Conservation (phyloP, 2,888 invertebrate species). For the Allophyes oxyacanthae region DNA sequence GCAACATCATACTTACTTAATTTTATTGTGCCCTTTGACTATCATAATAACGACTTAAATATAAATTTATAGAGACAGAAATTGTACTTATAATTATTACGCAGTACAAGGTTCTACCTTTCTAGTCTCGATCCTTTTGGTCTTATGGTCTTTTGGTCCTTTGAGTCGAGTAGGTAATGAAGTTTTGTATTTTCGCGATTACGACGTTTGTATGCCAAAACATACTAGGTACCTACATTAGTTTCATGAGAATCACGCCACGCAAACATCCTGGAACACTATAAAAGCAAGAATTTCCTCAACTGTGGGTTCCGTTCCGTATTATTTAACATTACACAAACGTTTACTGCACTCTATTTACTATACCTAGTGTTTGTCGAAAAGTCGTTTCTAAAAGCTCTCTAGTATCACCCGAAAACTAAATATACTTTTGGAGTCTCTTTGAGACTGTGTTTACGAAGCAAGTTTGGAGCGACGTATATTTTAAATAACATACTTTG, state of each 20-base stretch:
- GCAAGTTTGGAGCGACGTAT: slow-evolving; percentile 22
- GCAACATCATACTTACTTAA: no score
- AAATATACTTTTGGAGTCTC: slow-evolving; percentile 35
- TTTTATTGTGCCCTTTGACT: no score
- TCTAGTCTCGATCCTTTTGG: no score
- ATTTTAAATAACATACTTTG: slow-evolving; percentile 30
- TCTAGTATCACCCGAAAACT: slow-evolving; percentile 32
- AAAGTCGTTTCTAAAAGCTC: slow-evolving; percentile 39
- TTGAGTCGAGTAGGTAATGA: no score
- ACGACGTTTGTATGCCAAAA: no score
- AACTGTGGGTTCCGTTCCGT: slow-evolving; percentile 5
- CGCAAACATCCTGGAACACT: slow-evolving; percentile 23
- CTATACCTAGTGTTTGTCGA: slow-evolving; percentile 25
- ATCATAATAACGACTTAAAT: no score
- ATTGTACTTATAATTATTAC: no score
- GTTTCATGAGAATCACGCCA: slow-evolving; percentile 7
- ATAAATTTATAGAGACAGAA: no score
- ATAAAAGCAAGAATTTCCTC: slow-evolving; percentile 10
- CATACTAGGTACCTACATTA: slow-evolving; percentile 17
- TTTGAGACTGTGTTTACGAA: slow-evolving; percentile 37
- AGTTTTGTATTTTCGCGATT: no score
- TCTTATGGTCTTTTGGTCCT: no score
- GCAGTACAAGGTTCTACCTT: no score
- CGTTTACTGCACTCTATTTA: slow-evolving; percentile 30
- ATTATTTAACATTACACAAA: slow-evolving; percentile 39